These are phyloP conservation scores for Apotomis capreana DNA, from an alignment of 2,888 invertebrate genomes.

Conservation along the genomic window DNA sequence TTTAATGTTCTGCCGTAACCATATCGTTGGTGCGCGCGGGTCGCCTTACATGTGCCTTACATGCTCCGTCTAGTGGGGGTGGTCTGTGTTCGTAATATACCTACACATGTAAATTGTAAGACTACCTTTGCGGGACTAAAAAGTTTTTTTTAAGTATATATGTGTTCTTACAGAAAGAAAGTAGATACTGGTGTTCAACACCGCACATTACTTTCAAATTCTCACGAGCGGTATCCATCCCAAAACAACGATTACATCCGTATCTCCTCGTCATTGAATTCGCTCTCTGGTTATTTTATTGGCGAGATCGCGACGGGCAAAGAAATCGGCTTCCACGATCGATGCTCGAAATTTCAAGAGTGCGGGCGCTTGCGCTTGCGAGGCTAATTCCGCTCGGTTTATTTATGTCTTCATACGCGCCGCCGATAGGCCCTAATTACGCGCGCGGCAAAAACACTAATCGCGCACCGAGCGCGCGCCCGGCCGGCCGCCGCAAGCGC, in stretches of 20 bases:
- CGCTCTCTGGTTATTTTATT: neutral
- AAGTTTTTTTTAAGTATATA: too few species aligned
- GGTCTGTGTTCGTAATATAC: too few species aligned
- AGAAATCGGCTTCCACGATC: slow-evolving; percentile 59
- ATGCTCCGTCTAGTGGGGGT: too few species aligned
- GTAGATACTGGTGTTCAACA: too few species aligned
- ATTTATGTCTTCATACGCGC: slow-evolving; percentile 83
- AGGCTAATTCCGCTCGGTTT: slow-evolving; percentile 76
- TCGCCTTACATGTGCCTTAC: too few species aligned
- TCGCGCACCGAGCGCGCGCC: slow-evolving; percentile 69
- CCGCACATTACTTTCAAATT: too few species aligned
- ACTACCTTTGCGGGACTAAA: too few species aligned
- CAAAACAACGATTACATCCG: neutral
- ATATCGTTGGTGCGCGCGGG: too few species aligned
- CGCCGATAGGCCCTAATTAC: slow-evolving; percentile 83
- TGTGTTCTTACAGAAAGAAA: too few species aligned
- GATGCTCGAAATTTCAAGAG: slow-evolving; percentile 69
- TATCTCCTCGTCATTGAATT: neutral
- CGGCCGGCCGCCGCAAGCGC: neutral
- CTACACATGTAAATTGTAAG: too few species aligned
- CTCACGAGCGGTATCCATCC: neutral
- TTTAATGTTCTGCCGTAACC: too few species aligned
- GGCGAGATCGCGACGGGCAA: slow-evolving; percentile 52
- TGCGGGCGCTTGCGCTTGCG: slow-evolving; percentile 51
- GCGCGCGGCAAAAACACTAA: slow-evolving; percentile 79